Percentiles rank a stretch among this genome's conserved stretches.
These are phyloP conservation scores for Drosophila elegans DNA, from an alignment of 1,140 invertebrate genomes.

Conservation along the genomic window DNA sequence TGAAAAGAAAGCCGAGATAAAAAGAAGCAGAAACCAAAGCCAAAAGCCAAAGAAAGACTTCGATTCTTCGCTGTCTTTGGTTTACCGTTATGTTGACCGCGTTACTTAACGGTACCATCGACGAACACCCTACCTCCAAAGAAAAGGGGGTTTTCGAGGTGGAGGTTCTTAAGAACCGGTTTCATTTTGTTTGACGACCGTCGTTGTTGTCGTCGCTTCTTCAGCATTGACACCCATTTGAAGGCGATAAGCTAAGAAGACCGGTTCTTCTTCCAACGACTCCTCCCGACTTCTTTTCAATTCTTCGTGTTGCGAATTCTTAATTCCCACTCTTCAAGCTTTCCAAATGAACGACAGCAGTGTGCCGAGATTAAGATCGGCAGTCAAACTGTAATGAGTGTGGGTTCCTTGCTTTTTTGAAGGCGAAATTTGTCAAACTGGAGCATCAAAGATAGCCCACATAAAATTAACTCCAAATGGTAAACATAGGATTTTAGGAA, in stretches of 20 bases:
- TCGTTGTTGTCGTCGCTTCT: conserved; percentile 43
- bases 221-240: conserved; percentile 71
- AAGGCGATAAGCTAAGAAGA: conserved; percentile 31
- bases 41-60: conserved; percentile 15
- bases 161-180: conserved; percentile 56
- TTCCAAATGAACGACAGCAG: conserved; percentile 45
- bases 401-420: neutral
- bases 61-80: conserved; percentile 44
- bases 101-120: conserved; percentile 69
- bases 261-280: conserved; percentile 28
- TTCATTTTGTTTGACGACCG: conserved; percentile 36
- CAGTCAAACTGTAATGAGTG: conserved; percentile 35
- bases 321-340: conserved; percentile 26
- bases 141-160: conserved; percentile 1
- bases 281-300: neutral
- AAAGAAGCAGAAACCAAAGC: conserved; percentile 15
- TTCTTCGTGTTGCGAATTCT: conserved; percentile 40
- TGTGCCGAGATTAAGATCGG: conserved; percentile 7
- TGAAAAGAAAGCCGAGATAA: conserved; percentile 68
- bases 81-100: conserved; percentile 79
- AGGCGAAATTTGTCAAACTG: conserved; percentile 30
- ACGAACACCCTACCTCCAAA: conserved; percentile 15
- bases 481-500: neutral
- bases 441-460: conserved; percentile 11
- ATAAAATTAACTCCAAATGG: conserved; percentile 4